Evolutionary conservation across 2,888 invertebrate species (phyloP).

Genomic region (Oligia strigilis): DNA sequence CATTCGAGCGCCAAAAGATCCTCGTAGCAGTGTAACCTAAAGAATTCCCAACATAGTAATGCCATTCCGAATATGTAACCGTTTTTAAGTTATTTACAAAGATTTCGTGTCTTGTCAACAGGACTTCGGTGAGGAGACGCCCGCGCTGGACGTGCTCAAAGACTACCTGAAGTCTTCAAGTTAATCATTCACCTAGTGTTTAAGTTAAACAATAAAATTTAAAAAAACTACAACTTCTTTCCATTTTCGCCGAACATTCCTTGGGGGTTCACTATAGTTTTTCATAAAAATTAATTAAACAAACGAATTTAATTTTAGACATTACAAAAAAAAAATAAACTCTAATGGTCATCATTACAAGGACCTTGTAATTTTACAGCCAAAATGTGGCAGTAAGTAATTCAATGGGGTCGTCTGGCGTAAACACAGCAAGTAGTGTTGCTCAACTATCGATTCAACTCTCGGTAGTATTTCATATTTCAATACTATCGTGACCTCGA

Average conservation of each 20-base stretch:
- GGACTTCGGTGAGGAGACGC: constrained; percentile 99
- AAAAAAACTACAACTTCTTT: constrained; percentile 72
- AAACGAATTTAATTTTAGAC: too few species aligned
- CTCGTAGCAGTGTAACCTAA: neutral
- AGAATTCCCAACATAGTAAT: neutral
- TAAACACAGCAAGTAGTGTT: too few species aligned
- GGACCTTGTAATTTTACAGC: neutral
- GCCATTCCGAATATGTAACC: neutral
- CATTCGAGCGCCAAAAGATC: neutral
- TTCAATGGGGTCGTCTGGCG: too few species aligned
- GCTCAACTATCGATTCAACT: too few species aligned
- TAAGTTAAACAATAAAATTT: constrained; percentile 86
- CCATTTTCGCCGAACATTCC: neutral
- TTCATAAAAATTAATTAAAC: neutral
- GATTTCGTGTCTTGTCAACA: constrained; percentile 83
- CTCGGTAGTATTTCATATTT: too few species aligned
- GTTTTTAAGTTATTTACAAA: neutral
- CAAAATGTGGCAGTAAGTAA: neutral
- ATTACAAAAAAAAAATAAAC: too few species aligned
- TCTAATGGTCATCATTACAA: neutral
- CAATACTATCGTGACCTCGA: too few species aligned
- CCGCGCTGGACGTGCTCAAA: constrained; percentile 97
- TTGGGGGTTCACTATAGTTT: neutral
- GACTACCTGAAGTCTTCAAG: constrained; percentile 97
- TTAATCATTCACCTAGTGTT: constrained; percentile 85